These are phyloP conservation scores for Drosophila recens DNA, from an alignment of 2,888 invertebrate genomes.

Conservation along the genomic window DNA sequence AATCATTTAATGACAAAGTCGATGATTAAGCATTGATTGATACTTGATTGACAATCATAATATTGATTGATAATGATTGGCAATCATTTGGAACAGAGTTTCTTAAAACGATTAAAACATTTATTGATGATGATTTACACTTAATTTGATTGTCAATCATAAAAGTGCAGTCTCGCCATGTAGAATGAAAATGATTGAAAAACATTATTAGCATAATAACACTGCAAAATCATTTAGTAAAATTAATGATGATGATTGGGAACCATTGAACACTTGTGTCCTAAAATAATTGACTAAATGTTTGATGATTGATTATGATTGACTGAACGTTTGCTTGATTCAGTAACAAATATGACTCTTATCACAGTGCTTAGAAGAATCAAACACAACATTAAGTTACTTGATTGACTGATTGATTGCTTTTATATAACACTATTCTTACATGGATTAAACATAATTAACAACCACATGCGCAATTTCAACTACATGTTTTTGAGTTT, in stretches of 20 bases:
- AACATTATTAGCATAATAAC: too few relatives aligned
- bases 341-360: background rate
- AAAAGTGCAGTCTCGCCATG: too few relatives aligned
- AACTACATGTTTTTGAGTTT: constrained; percentile 9
- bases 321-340: constrained; percentile 10
- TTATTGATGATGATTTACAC: too few relatives aligned
- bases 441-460: background rate
- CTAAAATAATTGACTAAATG: too few relatives aligned
- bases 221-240: too few relatives aligned
- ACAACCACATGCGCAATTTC: background rate
- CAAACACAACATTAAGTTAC: background rate
- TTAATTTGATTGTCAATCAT: too few relatives aligned
- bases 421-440: background rate
- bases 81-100: background rate
- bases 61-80: background rate
- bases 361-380: background rate
- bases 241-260: too few relatives aligned
- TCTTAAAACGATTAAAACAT: too few relatives aligned
- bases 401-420: constrained; percentile 3
- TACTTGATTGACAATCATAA: background rate
- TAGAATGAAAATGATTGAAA: too few relatives aligned
- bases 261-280: too few relatives aligned
- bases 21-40: background rate
- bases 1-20: background rate
- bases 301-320: constrained; percentile 4